A percentile compares a stretch with the other conserved stretches of the same genome.
Conservation (phyloP, 2,888 invertebrate genomes). For the Drosophila meridionalis region DNA sequence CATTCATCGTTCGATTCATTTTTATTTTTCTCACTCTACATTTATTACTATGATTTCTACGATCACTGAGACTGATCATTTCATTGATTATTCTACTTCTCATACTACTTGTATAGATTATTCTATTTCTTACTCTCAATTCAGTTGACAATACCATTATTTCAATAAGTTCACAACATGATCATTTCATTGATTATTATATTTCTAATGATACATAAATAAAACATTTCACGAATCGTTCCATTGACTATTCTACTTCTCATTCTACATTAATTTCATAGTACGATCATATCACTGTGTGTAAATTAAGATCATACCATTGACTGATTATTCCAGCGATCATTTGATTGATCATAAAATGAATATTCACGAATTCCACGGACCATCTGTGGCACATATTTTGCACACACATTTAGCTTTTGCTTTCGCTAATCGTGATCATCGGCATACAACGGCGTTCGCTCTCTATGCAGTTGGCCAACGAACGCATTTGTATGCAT, state of each 20-base stretch:
- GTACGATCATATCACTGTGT: neutral
- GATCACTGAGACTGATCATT: neutral
- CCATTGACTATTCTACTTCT: conserved; percentile 2
- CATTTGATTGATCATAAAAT: conserved; percentile 7
- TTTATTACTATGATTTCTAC: neutral
- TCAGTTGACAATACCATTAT: too few species aligned
- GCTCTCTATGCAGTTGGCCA: conserved; percentile 32
- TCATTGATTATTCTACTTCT: neutral
- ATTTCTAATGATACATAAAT: too few species aligned
- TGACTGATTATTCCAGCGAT: conserved; percentile 6
- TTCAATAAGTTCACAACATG: neutral
- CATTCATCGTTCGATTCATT: conserved; percentile 1
- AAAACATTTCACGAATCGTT: neutral
- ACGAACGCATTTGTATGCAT: conserved; percentile 63
- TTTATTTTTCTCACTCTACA: too few species aligned
- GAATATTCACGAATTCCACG: conserved; percentile 13
- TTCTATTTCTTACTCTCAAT: neutral
- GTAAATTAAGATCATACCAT: neutral
- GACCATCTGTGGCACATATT: conserved; percentile 23
- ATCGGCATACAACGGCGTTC: conserved; percentile 9
- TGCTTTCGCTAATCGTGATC: conserved; percentile 43
- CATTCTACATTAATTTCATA: neutral
- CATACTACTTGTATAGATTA: neutral
- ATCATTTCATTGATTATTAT: conserved; percentile 11
- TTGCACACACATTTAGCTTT: conserved; percentile 29